Evolutionary conservation across 1,140 invertebrate genomes (phyloP).

Genomic region (Cephus cinctus): DNA sequence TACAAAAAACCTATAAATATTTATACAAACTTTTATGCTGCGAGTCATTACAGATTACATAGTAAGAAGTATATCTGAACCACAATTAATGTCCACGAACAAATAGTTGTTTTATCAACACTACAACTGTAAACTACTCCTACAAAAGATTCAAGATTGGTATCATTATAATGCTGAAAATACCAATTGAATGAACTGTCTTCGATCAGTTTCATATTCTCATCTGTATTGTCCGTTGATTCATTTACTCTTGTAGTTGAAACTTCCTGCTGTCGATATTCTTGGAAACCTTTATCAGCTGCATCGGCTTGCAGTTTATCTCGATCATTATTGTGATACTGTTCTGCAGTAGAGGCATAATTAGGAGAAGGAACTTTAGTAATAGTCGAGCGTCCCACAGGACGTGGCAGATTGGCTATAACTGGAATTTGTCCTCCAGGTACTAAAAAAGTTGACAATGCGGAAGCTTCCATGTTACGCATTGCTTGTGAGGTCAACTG

Average conservation of each 20-base stretch:
- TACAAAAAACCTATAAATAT: too few species aligned
- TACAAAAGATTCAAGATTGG: conserved; percentile 66
- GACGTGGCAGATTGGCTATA: conserved; percentile 23
- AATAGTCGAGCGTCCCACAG: conserved; percentile 60
- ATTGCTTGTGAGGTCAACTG: conserved; percentile 15
- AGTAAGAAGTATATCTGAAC: conserved; percentile 14
- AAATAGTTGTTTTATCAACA: conserved; percentile 11
- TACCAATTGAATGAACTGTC: conserved; percentile 71
- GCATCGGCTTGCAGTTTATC: conserved; percentile 20
- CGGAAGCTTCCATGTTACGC: conserved; percentile 42
- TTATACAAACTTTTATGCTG: too few species aligned
- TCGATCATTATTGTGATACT: conserved; percentile 20
- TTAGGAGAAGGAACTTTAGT: conserved; percentile 63
- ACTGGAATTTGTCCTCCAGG: conserved; percentile 59
- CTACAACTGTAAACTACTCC: conserved; percentile 41
- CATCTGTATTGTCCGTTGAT: conserved; percentile 34
- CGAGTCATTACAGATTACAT: background rate
- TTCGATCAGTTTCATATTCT: conserved; percentile 17
- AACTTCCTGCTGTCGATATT: conserved; percentile 8
- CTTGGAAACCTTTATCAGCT: conserved; percentile 20
- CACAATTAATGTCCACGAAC: conserved; percentile 15
- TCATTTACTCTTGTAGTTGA: conserved; percentile 36
- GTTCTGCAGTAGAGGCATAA: conserved; percentile 26
- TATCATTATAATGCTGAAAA: conserved; percentile 75
- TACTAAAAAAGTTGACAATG: conserved; percentile 59